Percentiles rank a stretch among this genome's conserved stretches.
phyloP scores from a whole-genome alignment of 2,888 invertebrate species.

The Clostera curtula region DNA sequence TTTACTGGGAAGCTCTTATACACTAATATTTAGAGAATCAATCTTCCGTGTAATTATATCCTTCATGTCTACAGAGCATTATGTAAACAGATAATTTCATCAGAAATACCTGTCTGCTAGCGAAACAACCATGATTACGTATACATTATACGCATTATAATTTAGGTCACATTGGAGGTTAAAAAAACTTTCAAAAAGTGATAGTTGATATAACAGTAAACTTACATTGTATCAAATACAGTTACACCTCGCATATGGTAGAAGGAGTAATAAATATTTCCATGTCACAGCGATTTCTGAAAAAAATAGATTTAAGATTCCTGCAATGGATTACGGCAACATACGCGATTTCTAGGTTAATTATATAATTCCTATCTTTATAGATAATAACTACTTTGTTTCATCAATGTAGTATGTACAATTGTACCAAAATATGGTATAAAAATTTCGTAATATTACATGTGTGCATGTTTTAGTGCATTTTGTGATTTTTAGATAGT shows the following conservation, averaged over 20 bases:
- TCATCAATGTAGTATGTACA: conserved; percentile 52
- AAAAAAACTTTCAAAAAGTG: conserved; percentile 38
- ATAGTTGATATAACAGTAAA: conserved; percentile 55
- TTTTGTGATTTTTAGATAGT: conserved; percentile 75
- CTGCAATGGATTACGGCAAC: conserved; percentile 31
- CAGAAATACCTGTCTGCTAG: conserved; percentile 12
- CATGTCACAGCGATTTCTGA: conserved; percentile 32
- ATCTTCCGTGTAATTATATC: no score
- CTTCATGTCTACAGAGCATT: conserved; percentile 7
- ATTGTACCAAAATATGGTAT: conserved; percentile 62
- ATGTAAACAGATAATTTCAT: conserved; percentile 15
- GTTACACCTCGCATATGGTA: conserved; percentile 55
- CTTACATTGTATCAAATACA: conserved; percentile 31
- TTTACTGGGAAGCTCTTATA: no score
- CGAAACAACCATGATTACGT: conserved; percentile 12
- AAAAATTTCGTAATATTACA: conserved; percentile 65
- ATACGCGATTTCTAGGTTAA: conserved; percentile 50
- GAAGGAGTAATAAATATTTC: conserved; percentile 23
- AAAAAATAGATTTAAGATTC: conserved; percentile 19
- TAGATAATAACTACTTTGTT: conserved; percentile 34
- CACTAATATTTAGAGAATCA: no score
- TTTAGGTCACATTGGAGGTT: conserved; percentile 18
- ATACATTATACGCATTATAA: conserved; percentile 12
- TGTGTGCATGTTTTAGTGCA: conserved; percentile 75
- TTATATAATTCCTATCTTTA: conserved; percentile 38